Evolutionary conservation across 2,113 vertebrate species (phyloP), one percentile per base, ranked within the genome.

Genomic region (Serinus canaria): DNA sequence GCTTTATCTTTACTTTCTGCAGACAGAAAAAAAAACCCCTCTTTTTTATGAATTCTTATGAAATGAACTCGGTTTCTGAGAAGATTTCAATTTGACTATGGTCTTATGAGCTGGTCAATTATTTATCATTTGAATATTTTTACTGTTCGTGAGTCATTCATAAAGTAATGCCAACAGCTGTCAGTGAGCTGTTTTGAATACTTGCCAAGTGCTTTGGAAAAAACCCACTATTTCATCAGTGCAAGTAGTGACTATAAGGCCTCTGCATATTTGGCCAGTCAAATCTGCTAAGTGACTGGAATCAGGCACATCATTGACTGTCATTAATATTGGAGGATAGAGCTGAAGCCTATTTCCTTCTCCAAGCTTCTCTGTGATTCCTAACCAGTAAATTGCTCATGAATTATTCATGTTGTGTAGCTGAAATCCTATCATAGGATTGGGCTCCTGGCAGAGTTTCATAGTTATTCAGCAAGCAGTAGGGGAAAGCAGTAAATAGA

Each of bases 61-160:
- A 79, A 83, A 80, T 86, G 2, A 77, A 30, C 63, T 90, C 7
- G 15, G 44, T 80, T 89, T 94, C 81, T 94, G 63, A 83, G 55
- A 90, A 83, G 31, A 70, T 19, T 91, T 50, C 20, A 50, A 82
- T 85, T 81, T 76, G 53, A 58, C 41, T 91, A 30, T 16, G 64
- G 52, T 47, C 37, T 91, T 81, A 70, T 53, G 67, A 97, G 94
- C 95, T 91, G 95, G 95, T 97, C 95, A 97, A 43, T 95, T 94
- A 87, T 94, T 92, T 91, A 80, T 91, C 83, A 80, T 87, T 87
- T 92, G 58, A 90, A 74, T 77, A 14, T 87, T 95, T 95, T 96
- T 86, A 94, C 97, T 94, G 95, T 95, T 96, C 7, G 39, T 95
- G 94, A 97, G 90, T 94, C 94, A 95, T 96, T 96, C 93, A 95